Conservation (phyloP, 1,140 invertebrate genomes). For the Brachionus angularis region DNA sequence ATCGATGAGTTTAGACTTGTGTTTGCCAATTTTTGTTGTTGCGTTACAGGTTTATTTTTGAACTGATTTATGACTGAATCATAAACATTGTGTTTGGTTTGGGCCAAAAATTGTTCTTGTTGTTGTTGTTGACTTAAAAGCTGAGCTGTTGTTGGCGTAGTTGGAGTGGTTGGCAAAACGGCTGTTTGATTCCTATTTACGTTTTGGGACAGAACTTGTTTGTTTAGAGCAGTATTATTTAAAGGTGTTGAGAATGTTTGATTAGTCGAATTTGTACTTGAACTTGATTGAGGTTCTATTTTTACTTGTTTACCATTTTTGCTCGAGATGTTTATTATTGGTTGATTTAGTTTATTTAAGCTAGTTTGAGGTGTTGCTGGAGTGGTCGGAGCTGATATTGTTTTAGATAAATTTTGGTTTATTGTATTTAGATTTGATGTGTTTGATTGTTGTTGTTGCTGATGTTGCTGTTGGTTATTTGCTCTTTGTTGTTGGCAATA, state of each 20-base stretch:
- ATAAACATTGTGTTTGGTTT: constrained; percentile 1
- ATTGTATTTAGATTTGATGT: not conserved
- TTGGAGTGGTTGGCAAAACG: no score
- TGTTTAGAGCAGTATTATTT: no score
- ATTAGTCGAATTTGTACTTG: no score
- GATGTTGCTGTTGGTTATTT: constrained; percentile 2
- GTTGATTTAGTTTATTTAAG: not conserved
- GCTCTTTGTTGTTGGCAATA: constrained; percentile 29
- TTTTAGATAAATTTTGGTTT: not conserved
- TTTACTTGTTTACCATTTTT: constrained; percentile 23
- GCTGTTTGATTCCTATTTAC: no score
- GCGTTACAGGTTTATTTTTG: not conserved
- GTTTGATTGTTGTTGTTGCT: not conserved
- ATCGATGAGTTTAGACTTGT: not conserved
- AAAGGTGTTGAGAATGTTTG: no score
- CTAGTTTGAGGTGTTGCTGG: no score
- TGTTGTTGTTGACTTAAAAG: not conserved
- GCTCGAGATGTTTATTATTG: constrained; percentile 17
- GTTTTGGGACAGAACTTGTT: no score
- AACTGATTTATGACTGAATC: constrained; percentile 5
- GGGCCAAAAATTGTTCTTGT: not conserved
- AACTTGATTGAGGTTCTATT: constrained; percentile 17
- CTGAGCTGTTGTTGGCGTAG: not conserved
- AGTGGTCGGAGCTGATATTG: not conserved
- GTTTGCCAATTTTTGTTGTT: not conserved